These are phyloP conservation scores for Meloidogyne hapla DNA, from an alignment of 1,140 invertebrate genomes.

Conservation along the genomic window DNA sequence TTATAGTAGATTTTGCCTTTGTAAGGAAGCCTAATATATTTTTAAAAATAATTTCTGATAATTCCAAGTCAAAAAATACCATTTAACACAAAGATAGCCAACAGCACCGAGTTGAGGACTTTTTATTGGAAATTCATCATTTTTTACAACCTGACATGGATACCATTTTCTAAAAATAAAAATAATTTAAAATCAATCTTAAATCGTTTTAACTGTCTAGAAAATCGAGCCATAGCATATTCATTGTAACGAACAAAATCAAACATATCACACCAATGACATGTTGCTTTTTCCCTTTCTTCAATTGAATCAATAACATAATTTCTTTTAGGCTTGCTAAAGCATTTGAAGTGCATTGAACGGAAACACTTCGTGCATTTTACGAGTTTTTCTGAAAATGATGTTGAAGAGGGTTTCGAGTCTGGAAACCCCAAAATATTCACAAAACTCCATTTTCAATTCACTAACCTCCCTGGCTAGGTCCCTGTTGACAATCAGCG, in stretches of 20 bases:
- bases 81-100: slow-evolving; percentile 30
- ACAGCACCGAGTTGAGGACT: slow-evolving; percentile 22
- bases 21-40: slow-evolving; percentile 38
- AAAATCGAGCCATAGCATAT: slow-evolving; percentile 35
- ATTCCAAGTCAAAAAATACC: background rate
- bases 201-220: slow-evolving; percentile 19
- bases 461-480: background rate
- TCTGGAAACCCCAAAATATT: background rate
- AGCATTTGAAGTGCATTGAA: slow-evolving; percentile 33
- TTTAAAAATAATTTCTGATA: background rate
- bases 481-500: slow-evolving; percentile 35
- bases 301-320: background rate
- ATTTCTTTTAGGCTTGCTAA: slow-evolving; percentile 11
- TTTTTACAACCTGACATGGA: slow-evolving; percentile 32
- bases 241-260: slow-evolving; percentile 41
- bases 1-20: slow-evolving; percentile 32
- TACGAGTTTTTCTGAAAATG: slow-evolving; percentile 31
- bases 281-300: slow-evolving; percentile 3
- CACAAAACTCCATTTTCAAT: background rate
- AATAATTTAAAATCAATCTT: too few species aligned
- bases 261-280: slow-evolving; percentile 40
- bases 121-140: slow-evolving; percentile 26
- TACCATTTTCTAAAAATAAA: slow-evolving; percentile 36
- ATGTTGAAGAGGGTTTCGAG: slow-evolving; percentile 15
- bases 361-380: slow-evolving; percentile 37